Conservation (phyloP, 2,113 vertebrate species). For the Dinomys branickii region DNA sequence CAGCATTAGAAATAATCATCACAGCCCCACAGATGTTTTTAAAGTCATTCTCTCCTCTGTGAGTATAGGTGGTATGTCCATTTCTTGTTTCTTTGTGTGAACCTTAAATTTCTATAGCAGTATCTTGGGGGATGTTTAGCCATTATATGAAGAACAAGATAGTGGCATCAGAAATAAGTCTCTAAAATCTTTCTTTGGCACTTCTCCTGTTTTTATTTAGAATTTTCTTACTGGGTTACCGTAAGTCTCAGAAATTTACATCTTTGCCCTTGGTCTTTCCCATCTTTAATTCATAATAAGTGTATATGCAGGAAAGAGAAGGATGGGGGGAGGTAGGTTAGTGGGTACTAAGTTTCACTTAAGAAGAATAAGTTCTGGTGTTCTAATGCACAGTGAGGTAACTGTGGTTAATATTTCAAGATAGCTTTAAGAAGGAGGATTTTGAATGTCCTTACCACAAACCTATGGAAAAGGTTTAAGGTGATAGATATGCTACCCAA, state of each 20-base stretch:
- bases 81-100: slow-evolving; percentile 7
- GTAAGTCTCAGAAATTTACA: neutral
- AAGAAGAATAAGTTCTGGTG: neutral
- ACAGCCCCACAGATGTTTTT: neutral
- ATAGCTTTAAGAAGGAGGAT: neutral
- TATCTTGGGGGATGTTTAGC: neutral
- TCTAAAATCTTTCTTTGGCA: slow-evolving; percentile 21
- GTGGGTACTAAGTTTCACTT: neutral
- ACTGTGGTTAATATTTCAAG: neutral
- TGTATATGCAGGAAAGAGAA: neutral
- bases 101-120: neutral
- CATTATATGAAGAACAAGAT: neutral
- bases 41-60: neutral
- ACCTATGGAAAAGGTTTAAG: neutral
- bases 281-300: neutral
- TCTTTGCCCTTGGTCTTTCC: neutral
- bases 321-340: neutral
- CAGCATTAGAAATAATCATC: neutral
- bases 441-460: neutral
- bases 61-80: neutral
- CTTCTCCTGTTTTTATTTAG: neutral
- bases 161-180: neutral
- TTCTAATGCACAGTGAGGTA: neutral
- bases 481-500: neutral
- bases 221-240: slow-evolving; percentile 38